Percentiles rank a stretch among this genome's conserved stretches.
phyloP scores from a whole-genome alignment of 2,797 vertebrate genomes.

The Microchirus variegatus region DNA sequence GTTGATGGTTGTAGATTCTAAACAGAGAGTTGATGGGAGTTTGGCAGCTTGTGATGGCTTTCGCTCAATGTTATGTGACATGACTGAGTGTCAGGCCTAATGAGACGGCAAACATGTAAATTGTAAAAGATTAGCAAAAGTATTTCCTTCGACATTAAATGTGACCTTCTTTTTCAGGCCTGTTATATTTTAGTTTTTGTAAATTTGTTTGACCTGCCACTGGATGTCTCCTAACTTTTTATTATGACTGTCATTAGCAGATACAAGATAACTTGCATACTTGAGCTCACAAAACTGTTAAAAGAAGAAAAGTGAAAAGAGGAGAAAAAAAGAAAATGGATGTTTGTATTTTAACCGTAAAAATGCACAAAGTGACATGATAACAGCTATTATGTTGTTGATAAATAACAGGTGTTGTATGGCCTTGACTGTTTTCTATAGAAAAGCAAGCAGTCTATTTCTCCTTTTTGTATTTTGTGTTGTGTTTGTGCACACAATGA shows the following conservation, averaged over 20 bases:
- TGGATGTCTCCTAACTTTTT: slow-evolving; percentile 21
- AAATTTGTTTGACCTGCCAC: slow-evolving; percentile 18
- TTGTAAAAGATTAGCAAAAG: slow-evolving; percentile 22
- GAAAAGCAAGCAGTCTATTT: slow-evolving; percentile 18
- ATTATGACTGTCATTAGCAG: slow-evolving; percentile 24
- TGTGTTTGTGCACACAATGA: slow-evolving; percentile 14
- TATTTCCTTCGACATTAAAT: slow-evolving; percentile 3
- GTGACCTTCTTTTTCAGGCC: no score
- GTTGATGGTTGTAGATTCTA: slow-evolving; percentile 29
- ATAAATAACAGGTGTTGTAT: slow-evolving; percentile 27
- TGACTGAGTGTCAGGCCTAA: slow-evolving; percentile 13
- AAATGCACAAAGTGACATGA: slow-evolving; percentile 18
- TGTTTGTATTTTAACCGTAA: slow-evolving; percentile 23
- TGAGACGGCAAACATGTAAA: slow-evolving; percentile 20
- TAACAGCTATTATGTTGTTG: slow-evolving; percentile 37
- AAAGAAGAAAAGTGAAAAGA: slow-evolving; percentile 21
- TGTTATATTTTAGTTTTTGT: slow-evolving; percentile 16
- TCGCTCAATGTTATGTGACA: slow-evolving; percentile 24
- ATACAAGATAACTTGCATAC: slow-evolving; percentile 14
- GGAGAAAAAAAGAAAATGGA: no score
- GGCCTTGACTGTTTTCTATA: slow-evolving; percentile 54
- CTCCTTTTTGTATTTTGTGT: slow-evolving; percentile 9
- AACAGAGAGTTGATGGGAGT: slow-evolving; percentile 26
- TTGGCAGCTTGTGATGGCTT: slow-evolving; percentile 17
- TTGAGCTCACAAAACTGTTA: slow-evolving; percentile 37